Evolutionary conservation across 2,888 invertebrate genomes (phyloP).

Genomic region (Bombyx huttoni): DNA sequence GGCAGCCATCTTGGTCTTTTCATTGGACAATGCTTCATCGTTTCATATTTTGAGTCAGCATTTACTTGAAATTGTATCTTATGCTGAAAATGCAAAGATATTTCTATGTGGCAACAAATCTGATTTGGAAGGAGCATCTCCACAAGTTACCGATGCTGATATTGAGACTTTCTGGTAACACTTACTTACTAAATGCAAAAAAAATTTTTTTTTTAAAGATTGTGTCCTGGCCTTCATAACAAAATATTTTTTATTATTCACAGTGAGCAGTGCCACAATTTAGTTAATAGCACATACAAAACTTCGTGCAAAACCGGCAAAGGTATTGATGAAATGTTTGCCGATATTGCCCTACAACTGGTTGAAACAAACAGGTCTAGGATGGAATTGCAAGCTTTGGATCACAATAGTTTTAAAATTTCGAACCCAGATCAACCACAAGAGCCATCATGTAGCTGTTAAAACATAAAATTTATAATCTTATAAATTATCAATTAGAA

Average conservation of each 20-base stretch:
- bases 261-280: slow-evolving; percentile 92
- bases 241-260: slow-evolving; percentile 14
- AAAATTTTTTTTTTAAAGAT: not conserved
- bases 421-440: slow-evolving; percentile 74
- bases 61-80: slow-evolving; percentile 91
- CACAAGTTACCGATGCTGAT: slow-evolving; percentile 88
- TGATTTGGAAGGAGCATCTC: slow-evolving; percentile 81
- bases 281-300: slow-evolving; percentile 89
- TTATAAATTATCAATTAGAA: too few species aligned
- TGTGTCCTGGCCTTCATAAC: too few species aligned
- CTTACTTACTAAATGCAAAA: not conserved
- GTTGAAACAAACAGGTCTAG: slow-evolving; percentile 86
- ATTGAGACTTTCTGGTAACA: slow-evolving; percentile 88
- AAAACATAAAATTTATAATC: slow-evolving; percentile 9
- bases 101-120: slow-evolving; percentile 94
- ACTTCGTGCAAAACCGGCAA: slow-evolving; percentile 91
- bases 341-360: slow-evolving; percentile 86
- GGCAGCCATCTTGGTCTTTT: slow-evolving; percentile 93
- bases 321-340: slow-evolving; percentile 93
- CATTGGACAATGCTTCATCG: slow-evolving; percentile 90
- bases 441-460: slow-evolving; percentile 64
- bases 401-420: slow-evolving; percentile 83
- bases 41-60: slow-evolving; percentile 95
- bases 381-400: slow-evolving; percentile 84
- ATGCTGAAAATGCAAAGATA: slow-evolving; percentile 95